Evolutionary conservation across 2,888 invertebrate genomes (phyloP).

Genomic region (Palloptera scutellata): DNA sequence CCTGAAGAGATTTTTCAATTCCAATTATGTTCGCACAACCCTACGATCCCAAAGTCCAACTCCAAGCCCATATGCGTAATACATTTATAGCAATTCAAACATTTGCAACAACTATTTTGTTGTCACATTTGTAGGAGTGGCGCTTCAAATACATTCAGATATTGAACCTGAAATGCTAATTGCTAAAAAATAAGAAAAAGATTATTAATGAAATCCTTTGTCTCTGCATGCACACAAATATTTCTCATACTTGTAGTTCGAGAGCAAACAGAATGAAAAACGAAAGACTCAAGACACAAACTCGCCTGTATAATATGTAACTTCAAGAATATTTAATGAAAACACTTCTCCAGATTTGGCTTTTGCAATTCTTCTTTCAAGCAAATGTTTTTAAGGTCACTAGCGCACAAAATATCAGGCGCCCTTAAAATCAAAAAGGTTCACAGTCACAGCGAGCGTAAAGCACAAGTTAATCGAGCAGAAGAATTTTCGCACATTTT

Average conservation of each 20-base stretch:
- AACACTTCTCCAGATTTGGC: not conserved
- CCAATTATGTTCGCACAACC: too few relatives aligned
- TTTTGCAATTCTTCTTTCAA: not conserved
- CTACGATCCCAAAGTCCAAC: too few relatives aligned
- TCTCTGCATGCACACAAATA: not conserved
- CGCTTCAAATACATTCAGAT: not conserved
- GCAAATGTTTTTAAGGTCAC: not conserved
- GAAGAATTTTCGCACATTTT: too few relatives aligned
- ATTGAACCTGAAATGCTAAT: not conserved
- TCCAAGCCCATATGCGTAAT: too few relatives aligned
- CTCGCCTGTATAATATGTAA: conserved; percentile 22
- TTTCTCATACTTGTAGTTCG: too few relatives aligned
- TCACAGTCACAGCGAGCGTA: too few relatives aligned
- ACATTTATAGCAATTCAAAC: too few relatives aligned
- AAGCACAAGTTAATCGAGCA: too few relatives aligned
- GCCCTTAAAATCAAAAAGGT: too few relatives aligned
- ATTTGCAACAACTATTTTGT: too few relatives aligned
- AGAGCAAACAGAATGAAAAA: not conserved
- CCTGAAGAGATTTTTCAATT: too few relatives aligned
- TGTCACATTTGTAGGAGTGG: not conserved
- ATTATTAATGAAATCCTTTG: not conserved
- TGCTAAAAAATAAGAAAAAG: not conserved
- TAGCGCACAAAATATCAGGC: not conserved
- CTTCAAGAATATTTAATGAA: not conserved
- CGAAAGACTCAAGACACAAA: conserved; percentile 24